Percentiles rank a stretch among this genome's conserved stretches.
Conservation (phyloP, 2,888 invertebrate genomes). For the Herminia tarsipennalis region DNA sequence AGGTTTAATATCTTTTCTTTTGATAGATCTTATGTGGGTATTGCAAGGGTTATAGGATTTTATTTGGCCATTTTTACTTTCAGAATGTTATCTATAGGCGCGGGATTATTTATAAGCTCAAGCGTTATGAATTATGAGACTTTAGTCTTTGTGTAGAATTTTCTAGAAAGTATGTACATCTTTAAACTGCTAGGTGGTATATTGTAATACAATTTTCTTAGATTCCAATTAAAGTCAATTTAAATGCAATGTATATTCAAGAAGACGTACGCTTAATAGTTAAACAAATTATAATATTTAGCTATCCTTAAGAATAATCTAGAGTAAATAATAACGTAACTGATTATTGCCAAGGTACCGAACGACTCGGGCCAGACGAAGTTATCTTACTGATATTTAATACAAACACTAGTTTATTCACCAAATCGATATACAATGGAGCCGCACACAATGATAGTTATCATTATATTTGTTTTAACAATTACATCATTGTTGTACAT, state of each 20-base stretch:
- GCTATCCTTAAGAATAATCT: too few species aligned
- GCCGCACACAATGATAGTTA: conserved; percentile 30
- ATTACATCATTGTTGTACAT: conserved; percentile 48
- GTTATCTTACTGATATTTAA: conserved; percentile 16
- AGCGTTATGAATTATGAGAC: too few species aligned
- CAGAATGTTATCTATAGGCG: too few species aligned
- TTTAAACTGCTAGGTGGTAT: not conserved
- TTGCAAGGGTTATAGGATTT: too few species aligned
- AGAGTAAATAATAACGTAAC: too few species aligned
- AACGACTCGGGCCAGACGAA: too few species aligned
- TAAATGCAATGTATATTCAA: not conserved
- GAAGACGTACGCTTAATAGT: not conserved
- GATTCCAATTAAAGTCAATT: not conserved
- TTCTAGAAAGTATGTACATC: not conserved
- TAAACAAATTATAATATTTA: not conserved
- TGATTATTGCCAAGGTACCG: too few species aligned
- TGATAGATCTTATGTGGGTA: not conserved
- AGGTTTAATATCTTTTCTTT: conserved; percentile 9
- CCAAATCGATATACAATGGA: conserved; percentile 32
- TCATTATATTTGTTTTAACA: conserved; percentile 43
- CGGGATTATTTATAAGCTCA: too few species aligned
- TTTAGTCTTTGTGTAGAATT: conserved; percentile 16
- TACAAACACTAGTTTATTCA: conserved; percentile 27
- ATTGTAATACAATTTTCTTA: not conserved
- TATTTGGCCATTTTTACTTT: too few species aligned